These are phyloP conservation scores for Sipunculus nudus DNA, from an alignment of 2,888 invertebrate species.

Conservation along the genomic window DNA sequence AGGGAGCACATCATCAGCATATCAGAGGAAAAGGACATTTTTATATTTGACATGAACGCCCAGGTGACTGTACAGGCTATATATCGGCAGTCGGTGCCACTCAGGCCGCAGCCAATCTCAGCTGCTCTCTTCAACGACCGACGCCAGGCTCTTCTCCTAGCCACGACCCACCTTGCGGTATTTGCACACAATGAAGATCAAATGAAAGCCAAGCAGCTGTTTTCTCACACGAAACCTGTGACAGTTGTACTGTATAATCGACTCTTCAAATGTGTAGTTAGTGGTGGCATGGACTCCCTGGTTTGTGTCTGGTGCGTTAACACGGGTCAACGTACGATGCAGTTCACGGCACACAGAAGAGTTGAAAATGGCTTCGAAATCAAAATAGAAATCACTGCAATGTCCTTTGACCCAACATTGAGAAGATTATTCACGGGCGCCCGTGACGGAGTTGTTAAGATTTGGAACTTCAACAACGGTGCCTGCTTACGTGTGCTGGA, in stretches of 20 bases:
- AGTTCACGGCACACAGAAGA: conserved; percentile 66
- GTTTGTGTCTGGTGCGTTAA: conserved; percentile 85
- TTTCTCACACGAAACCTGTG: conserved; percentile 20
- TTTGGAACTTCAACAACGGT: conserved; percentile 88
- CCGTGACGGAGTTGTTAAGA: conserved; percentile 79
- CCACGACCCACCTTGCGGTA: conserved; percentile 21
- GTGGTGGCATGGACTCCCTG: conserved; percentile 81
- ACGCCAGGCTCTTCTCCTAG: conserved; percentile 23
- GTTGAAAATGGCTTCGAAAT: not conserved
- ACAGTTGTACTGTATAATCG: conserved; percentile 31
- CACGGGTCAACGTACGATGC: conserved; percentile 74
- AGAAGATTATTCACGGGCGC: conserved; percentile 82
- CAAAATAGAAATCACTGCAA: conserved; percentile 74
- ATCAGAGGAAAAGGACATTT: conserved; percentile 77
- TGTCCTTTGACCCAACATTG: conserved; percentile 78
- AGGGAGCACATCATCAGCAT: conserved; percentile 76
- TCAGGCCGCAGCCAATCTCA: conserved; percentile 16
- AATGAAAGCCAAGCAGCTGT: not conserved
- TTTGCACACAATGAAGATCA: conserved; percentile 23
- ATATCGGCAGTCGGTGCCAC: conserved; percentile 14
- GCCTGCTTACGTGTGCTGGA: conserved; percentile 76
- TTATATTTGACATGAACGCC: conserved; percentile 78
- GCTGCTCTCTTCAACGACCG: conserved; percentile 16
- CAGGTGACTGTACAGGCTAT: conserved; percentile 75
- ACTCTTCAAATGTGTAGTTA: conserved; percentile 72